A percentile compares a stretch with the other conserved stretches of the same genome.
These are phyloP conservation scores for Cryptoblepharus egeriae DNA, from an alignment of 2,797 vertebrate genomes.

Conservation along the genomic window DNA sequence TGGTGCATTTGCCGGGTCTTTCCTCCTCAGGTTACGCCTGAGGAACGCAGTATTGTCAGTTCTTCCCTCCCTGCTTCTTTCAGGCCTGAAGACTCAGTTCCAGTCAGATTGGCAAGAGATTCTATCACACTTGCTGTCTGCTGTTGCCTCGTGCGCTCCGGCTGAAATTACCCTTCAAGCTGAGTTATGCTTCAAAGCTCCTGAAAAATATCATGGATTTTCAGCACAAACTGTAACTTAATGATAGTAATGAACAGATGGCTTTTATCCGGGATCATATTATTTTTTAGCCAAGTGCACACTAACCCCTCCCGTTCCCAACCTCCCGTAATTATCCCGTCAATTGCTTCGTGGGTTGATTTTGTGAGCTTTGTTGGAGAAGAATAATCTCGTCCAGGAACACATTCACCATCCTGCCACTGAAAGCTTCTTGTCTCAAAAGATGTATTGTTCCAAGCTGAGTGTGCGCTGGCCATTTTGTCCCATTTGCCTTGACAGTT, in stretches of 20 bases:
- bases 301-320: conserved; percentile 36
- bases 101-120: conserved; percentile 33
- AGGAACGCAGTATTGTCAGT: neutral
- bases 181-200: conserved; percentile 41
- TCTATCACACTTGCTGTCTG: neutral
- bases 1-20: neutral
- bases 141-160: conserved; percentile 14
- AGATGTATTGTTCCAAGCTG: conserved; percentile 32
- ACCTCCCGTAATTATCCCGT: conserved; percentile 54
- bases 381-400: conserved; percentile 48
- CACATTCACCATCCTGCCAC: conserved; percentile 28
- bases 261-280: conserved; percentile 58
- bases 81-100: neutral
- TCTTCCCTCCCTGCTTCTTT: neutral
- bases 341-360: conserved; percentile 40
- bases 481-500: conserved; percentile 20
- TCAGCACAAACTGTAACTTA: conserved; percentile 47
- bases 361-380: conserved; percentile 58
- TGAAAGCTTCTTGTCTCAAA: conserved; percentile 52
- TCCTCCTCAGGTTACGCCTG: neutral
- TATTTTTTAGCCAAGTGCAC: conserved; percentile 44
- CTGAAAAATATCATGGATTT: conserved; percentile 63
- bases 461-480: conserved; percentile 43
- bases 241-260: conserved; percentile 51
- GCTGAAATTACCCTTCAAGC: conserved; percentile 45